Evolutionary conservation across 2,888 invertebrate genomes (phyloP).

Genomic region (Metacarcinus magister): DNA sequence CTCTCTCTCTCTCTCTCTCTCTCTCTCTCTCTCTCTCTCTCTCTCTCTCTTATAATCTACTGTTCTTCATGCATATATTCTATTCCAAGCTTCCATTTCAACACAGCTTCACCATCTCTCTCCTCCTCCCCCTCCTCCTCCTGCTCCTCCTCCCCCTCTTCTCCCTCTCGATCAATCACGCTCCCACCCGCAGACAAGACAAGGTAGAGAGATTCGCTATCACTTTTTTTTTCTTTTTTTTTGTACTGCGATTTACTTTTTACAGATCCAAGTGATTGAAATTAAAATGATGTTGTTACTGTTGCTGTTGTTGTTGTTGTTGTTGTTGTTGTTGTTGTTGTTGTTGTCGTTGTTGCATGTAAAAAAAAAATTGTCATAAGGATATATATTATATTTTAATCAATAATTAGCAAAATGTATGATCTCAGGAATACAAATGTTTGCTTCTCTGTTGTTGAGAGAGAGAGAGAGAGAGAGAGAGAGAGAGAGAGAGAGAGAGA

Average conservation of each 20-base stretch:
- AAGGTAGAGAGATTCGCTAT: background rate
- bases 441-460: background rate
- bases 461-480: background rate
- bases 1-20: background rate
- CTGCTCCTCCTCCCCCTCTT: background rate
- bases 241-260: too few species aligned
- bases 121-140: background rate
- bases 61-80: background rate
- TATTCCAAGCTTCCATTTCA: background rate
- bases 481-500: conserved; percentile 27
- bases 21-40: background rate
- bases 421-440: background rate
- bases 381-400: background rate
- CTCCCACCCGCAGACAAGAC: background rate
- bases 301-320: too few species aligned
- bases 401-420: background rate
- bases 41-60: background rate
- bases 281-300: too few species aligned
- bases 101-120: background rate
- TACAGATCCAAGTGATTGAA: background rate
- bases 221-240: background rate
- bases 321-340: too few species aligned
- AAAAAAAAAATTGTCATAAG: background rate
- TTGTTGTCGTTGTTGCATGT: background rate
- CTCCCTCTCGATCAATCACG: background rate